phyloP scores from a whole-genome alignment of 2,797 vertebrate genomes.

The Brachymystax lenok region DNA sequence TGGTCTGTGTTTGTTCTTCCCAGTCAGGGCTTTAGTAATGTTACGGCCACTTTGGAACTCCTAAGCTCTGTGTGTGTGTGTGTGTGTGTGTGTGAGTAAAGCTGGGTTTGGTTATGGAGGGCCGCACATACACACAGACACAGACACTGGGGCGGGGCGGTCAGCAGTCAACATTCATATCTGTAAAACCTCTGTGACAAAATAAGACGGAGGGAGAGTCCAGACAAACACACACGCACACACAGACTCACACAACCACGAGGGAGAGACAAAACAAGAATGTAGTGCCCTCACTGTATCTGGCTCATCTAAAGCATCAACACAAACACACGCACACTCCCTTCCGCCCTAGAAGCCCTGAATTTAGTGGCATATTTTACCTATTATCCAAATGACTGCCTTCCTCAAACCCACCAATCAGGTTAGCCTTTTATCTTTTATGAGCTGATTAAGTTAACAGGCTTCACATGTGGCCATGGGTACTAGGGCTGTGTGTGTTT shows the following conservation, averaged over 20 bases:
- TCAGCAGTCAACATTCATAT: slow-evolving; percentile 64
- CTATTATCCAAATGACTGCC: slow-evolving; percentile 83
- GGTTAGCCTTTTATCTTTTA: slow-evolving; percentile 79
- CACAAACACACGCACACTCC: slow-evolving; percentile 15
- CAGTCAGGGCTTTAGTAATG: slow-evolving; percentile 64
- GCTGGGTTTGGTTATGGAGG: slow-evolving; percentile 28
- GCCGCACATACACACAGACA: slow-evolving; percentile 9
- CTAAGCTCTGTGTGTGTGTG: slow-evolving; percentile 28
- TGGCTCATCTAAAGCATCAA: slow-evolving; percentile 63
- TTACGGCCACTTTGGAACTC: slow-evolving; percentile 68
- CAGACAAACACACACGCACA: too few relatives aligned
- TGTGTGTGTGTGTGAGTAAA: slow-evolving; percentile 23
- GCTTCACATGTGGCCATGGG: slow-evolving; percentile 73
- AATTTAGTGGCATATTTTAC: slow-evolving; percentile 78
- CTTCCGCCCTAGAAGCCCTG: slow-evolving; percentile 38
- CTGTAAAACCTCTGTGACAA: slow-evolving; percentile 59
- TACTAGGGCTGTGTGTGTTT: slow-evolving; percentile 37
- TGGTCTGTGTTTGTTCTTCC: slow-evolving; percentile 60
- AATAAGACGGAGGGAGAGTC: slow-evolving; percentile 44
- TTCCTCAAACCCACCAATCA: slow-evolving; percentile 79
- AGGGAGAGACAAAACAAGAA: slow-evolving; percentile 44
- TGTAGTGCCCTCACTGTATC: slow-evolving; percentile 59
- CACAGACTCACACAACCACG: too few relatives aligned
- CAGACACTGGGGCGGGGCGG: slow-evolving; percentile 43
- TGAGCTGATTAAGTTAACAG: slow-evolving; percentile 83